Evolutionary conservation across 2,797 vertebrate genomes (phyloP).

Genomic region (Petrocephalus schoutedeni): DNA sequence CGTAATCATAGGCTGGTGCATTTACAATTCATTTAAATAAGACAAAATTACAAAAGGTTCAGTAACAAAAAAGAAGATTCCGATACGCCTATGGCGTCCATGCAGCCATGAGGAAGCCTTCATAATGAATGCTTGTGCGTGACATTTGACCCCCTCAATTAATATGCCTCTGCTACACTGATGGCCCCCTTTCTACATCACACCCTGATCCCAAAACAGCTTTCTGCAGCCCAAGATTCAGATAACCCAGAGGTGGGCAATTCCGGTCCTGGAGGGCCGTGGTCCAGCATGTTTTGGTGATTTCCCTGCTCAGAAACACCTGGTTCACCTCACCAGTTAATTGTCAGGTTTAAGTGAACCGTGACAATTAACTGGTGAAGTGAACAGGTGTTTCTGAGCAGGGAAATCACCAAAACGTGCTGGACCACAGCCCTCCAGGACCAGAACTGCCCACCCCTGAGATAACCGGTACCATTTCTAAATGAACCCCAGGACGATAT

Average conservation of each 20-base stretch:
- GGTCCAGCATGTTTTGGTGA: too few species aligned
- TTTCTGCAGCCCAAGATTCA: neutral
- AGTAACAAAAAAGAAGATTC: neutral
- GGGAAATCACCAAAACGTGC: too few species aligned
- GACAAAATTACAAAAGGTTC: neutral
- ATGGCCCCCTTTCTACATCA: neutral
- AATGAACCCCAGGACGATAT: neutral
- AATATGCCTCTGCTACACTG: neutral
- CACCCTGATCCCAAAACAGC: neutral
- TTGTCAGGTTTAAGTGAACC: too few species aligned
- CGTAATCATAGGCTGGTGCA: neutral
- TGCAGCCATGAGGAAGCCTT: neutral
- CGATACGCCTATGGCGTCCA: neutral
- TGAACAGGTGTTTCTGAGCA: too few species aligned
- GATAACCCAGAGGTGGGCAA: neutral
- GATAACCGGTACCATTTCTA: neutral
- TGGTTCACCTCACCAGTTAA: too few species aligned
- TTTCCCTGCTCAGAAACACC: too few species aligned
- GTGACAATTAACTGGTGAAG: too few species aligned
- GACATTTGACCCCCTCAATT: neutral
- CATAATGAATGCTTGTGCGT: neutral
- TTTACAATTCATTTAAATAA: neutral
- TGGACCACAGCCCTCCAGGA: too few species aligned
- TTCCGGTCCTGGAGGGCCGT: too few species aligned
- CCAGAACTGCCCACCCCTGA: too few species aligned